These are phyloP conservation scores for Rutpela maculata DNA, from an alignment of 2,888 invertebrate genomes.

Conservation along the genomic window DNA sequence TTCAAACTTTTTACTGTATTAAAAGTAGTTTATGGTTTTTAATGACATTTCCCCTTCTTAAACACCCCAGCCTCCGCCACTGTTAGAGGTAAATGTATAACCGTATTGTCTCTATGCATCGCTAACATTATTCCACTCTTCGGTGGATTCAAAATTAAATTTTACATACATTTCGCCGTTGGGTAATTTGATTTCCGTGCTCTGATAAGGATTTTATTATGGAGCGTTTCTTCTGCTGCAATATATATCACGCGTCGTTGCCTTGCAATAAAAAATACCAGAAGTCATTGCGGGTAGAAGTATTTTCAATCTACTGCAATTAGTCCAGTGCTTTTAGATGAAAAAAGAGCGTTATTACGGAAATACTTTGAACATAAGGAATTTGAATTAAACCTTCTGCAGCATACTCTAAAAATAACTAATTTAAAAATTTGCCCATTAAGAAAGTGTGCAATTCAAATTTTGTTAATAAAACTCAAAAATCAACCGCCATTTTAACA, in stretches of 20 bases:
- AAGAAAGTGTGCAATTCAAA: too few species aligned
- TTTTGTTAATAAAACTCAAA: too few species aligned
- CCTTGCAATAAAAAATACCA: neutral
- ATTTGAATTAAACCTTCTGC: too few species aligned
- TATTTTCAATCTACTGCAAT: too few species aligned
- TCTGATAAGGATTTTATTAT: neutral
- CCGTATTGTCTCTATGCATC: neutral
- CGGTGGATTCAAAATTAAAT: neutral
- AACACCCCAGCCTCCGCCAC: neutral
- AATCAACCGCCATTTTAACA: too few species aligned
- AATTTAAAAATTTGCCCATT: too few species aligned
- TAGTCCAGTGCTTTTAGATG: too few species aligned
- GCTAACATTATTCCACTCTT: neutral
- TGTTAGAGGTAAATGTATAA: neutral
- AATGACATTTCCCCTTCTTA: neutral
- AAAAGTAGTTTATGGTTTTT: too few species aligned
- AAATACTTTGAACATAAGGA: too few species aligned
- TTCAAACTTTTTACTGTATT: too few species aligned
- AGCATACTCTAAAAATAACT: too few species aligned
- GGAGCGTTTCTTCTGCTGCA: neutral
- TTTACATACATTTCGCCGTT: neutral
- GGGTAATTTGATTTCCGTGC: neutral
- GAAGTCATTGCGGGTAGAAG: neutral
- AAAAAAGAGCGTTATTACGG: too few species aligned
- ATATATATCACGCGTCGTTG: neutral